A percentile compares a stretch with the other conserved stretches of the same genome.
Evolutionary conservation across 2,113 vertebrate genomes (phyloP).

Genomic region (Orientallactaga bullata): DNA sequence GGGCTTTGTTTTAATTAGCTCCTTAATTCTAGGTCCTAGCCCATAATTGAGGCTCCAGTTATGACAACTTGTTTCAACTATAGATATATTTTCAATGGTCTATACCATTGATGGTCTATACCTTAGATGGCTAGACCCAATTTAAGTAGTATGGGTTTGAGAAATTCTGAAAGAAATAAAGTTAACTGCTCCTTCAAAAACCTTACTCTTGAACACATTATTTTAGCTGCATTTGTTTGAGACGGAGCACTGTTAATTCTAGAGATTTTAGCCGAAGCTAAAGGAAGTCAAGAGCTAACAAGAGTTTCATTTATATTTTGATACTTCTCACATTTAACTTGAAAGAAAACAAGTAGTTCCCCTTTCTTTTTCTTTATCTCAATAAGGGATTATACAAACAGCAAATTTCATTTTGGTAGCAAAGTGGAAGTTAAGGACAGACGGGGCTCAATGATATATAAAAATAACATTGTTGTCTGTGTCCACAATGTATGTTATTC

Average conservation of each 20-base stretch:
- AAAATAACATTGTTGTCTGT: not conserved
- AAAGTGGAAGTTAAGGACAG: not conserved
- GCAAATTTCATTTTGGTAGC: not conserved
- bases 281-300: too few species aligned
- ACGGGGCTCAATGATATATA: not conserved
- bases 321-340: not conserved
- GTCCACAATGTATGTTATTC: not conserved
- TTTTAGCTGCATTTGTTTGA: too few species aligned
- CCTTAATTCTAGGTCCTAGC: not conserved
- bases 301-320: not conserved
- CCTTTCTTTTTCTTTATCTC: not conserved
- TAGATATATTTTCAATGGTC: not conserved
- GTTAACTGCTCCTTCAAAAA: too few species aligned
- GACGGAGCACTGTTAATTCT: too few species aligned
- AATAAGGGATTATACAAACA: not conserved
- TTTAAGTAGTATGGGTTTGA: constrained; percentile 2
- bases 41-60: not conserved
- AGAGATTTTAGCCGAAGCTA: too few species aligned
- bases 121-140: not conserved
- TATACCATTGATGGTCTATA: not conserved
- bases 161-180: not conserved
- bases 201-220: too few species aligned
- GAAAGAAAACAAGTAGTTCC: not conserved
- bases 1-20: not conserved
- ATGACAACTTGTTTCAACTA: constrained; percentile 14